These are phyloP conservation scores for Esperia sulphurella DNA, from an alignment of 2,888 invertebrate species.

Conservation along the genomic window DNA sequence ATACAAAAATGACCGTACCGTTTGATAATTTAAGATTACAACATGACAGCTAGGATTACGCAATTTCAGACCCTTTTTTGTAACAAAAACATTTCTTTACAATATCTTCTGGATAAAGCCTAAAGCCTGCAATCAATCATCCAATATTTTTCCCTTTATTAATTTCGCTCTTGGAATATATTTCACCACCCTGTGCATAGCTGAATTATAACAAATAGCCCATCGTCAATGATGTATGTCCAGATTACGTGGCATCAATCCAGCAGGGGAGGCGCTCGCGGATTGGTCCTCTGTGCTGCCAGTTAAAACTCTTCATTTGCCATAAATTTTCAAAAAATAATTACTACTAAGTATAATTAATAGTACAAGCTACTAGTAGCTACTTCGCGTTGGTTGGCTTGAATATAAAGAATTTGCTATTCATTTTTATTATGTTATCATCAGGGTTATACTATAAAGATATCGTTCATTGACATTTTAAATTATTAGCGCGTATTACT, in stretches of 20 bases:
- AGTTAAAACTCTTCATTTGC: not conserved
- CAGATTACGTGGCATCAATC: slow-evolving; percentile 37
- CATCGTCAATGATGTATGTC: slow-evolving; percentile 47
- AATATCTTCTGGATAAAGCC: not conserved
- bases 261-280: slow-evolving; percentile 7
- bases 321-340: not conserved
- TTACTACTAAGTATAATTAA: no score
- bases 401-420: no score
- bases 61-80: not conserved
- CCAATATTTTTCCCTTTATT: slow-evolving; percentile 6
- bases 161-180: not conserved
- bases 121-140: slow-evolving; percentile 2
- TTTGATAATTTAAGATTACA: not conserved
- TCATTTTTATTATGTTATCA: no score
- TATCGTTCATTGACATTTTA: no score
- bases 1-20: no score
- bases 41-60: not conserved
- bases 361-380: no score
- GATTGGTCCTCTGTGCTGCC: slow-evolving; percentile 21
- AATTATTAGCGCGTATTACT: no score
- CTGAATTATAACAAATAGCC: slow-evolving; percentile 54
- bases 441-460: no score
- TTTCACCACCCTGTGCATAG: slow-evolving; percentile 21
- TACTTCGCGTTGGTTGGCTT: no score
- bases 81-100: not conserved